Evolutionary conservation across 2,888 invertebrate genomes (phyloP), one percentile per base, ranked within the genome.

Genomic region (Folsomia manolachei): DNA sequence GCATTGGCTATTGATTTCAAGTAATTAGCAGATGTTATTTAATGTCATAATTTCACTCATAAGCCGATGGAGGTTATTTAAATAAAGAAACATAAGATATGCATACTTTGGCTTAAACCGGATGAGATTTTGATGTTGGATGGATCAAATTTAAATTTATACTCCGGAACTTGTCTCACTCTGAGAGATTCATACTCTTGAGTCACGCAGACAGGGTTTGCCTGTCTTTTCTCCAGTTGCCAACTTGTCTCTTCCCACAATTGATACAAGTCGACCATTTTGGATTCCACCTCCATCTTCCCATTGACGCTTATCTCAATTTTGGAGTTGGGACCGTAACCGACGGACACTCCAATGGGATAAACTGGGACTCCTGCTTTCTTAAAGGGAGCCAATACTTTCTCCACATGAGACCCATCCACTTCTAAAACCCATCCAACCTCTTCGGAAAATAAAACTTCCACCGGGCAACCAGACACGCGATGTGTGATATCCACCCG

Each of bases 181-280:
- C 87, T 86, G 21, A 95, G 86, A 14, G 87, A 89, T 69, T 87
- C 85, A 85, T 89, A 92, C 85, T 98, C 97, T 81, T 92, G 89
- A 60, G 87, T 85, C 1, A 92, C 92, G 82, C 94, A 95, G 2
- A 88, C 86, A 0, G 88, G 86, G 82, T 93, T 92, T 0, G 93
- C 90, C 85, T 98, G 98, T 18, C 90, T 87, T 76, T 89, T 87
- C 83, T 98, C 98, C 69, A 99, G 84, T 78, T 90, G 90, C 83
- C 92, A 95, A 84, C 97, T 96, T 0, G 97, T 97, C 83, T 94
- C 94, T 84, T 98, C 98, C 98, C 98, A 99, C 83, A 91, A 88
- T 82, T 90, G 88, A 84, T 92, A 90, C 56, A 95, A 85, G 0
- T 88, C 85, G 27, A 89, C 85, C 70, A 95, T 87, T 18, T 86